phyloP scores from a whole-genome alignment of 2,797 vertebrate species.

The Okamejei kenojei region DNA sequence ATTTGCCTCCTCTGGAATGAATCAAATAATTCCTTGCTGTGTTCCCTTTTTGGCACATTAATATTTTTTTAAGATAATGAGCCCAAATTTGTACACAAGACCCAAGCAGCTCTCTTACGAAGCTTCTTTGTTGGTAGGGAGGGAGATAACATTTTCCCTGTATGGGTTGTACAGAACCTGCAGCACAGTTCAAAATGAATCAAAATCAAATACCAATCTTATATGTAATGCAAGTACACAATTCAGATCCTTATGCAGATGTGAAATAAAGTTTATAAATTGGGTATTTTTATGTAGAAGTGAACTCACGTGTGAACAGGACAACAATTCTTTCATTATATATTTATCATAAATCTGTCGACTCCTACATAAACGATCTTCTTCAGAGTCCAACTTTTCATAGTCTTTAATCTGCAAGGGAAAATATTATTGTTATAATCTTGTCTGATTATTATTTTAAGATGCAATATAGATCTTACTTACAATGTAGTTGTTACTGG shows the following conservation, averaged over 20 bases:
- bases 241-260: not conserved
- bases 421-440: conserved; percentile 2
- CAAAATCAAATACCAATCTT: too few species aligned
- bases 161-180: too few species aligned
- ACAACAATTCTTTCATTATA: conserved; percentile 96
- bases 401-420: conserved; percentile 86
- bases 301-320: conserved; percentile 80
- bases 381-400: conserved; percentile 87
- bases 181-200: too few species aligned
- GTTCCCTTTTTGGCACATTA: too few species aligned
- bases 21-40: too few species aligned
- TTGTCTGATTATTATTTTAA: not conserved
- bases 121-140: too few species aligned
- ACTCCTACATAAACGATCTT: conserved; percentile 76
- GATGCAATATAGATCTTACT: not conserved
- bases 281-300: not conserved
- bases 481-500: not conserved
- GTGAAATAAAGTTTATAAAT: not conserved
- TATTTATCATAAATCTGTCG: conserved; percentile 87
- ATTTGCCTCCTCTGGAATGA: too few species aligned
- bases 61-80: too few species aligned
- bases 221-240: not conserved
- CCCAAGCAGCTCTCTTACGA: too few species aligned
- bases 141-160: too few species aligned
- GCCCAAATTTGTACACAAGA: too few species aligned